phyloP scores from a whole-genome alignment of 2,888 invertebrate genomes.

The Shargacucullia verbasci region DNA sequence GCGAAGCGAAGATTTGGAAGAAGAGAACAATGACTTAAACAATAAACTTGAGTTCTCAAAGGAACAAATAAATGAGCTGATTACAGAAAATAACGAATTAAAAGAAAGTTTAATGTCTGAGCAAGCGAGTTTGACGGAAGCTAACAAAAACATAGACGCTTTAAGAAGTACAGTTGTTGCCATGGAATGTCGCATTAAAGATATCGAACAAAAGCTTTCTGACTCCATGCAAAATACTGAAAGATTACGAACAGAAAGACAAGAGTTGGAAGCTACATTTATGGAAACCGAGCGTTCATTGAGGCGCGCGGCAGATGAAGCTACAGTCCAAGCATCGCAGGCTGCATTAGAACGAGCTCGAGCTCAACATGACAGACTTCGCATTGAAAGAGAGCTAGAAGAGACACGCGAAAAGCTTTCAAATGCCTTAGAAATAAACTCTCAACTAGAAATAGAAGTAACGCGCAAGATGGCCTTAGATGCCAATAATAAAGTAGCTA shows the following conservation, averaged over 20 bases:
- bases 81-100: constrained; percentile 71
- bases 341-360: constrained; percentile 93
- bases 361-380: constrained; percentile 91
- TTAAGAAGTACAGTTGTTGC: constrained; percentile 64
- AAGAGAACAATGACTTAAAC: constrained; percentile 81
- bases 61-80: constrained; percentile 72
- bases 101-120: constrained; percentile 67
- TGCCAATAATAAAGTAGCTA: constrained; percentile 71
- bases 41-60: constrained; percentile 75
- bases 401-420: constrained; percentile 86
- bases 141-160: constrained; percentile 68
- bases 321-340: constrained; percentile 93
- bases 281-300: constrained; percentile 88
- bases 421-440: constrained; percentile 71
- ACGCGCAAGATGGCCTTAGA: constrained; percentile 77
- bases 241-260: constrained; percentile 76
- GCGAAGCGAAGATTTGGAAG: constrained; percentile 72
- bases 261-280: constrained; percentile 78
- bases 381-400: constrained; percentile 90
- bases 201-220: constrained; percentile 71
- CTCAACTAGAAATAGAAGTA: constrained; percentile 83
- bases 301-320: constrained; percentile 92
- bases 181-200: constrained; percentile 72
- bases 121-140: constrained; percentile 65
- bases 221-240: constrained; percentile 71